Evolutionary conservation across 2,888 invertebrate species (phyloP).

Genomic region (Thereva unica): DNA sequence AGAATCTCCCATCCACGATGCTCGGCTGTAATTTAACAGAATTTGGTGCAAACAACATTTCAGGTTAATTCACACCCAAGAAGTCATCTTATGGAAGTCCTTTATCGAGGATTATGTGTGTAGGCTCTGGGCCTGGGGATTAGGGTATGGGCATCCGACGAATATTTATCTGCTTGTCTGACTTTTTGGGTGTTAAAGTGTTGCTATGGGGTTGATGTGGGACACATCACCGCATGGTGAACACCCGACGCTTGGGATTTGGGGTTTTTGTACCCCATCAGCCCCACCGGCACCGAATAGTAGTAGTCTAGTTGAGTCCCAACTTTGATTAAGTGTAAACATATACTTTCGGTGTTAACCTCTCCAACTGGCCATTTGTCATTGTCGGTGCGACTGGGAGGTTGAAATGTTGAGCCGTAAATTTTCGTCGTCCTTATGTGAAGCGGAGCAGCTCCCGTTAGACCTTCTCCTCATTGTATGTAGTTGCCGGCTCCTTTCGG

Average conservation of each 20-base stretch:
- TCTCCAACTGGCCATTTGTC: conserved; percentile 38
- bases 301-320: conserved; percentile 26
- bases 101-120: neutral
- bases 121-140: conserved; percentile 11
- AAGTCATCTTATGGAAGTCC: neutral
- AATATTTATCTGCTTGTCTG: conserved; percentile 20
- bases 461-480: neutral
- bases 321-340: conserved; percentile 40
- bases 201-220: conserved; percentile 22
- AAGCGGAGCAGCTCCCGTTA: neutral
- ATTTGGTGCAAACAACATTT: no score
- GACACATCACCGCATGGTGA: conserved; percentile 16
- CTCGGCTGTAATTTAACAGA: no score
- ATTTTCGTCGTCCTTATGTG: conserved; percentile 28
- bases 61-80: no score
- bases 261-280: conserved; percentile 9
- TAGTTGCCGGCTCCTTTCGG: conserved; percentile 2
- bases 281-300: conserved; percentile 3
- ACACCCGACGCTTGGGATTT: neutral
- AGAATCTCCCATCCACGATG: no score
- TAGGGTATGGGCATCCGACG: conserved; percentile 5
- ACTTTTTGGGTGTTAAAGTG: conserved; percentile 10
- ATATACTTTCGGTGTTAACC: conserved; percentile 40
- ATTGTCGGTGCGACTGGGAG: conserved; percentile 38
- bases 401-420: conserved; percentile 37